phyloP scores from a whole-genome alignment of 2,888 invertebrate species.

The Limnephilus lunatus region DNA sequence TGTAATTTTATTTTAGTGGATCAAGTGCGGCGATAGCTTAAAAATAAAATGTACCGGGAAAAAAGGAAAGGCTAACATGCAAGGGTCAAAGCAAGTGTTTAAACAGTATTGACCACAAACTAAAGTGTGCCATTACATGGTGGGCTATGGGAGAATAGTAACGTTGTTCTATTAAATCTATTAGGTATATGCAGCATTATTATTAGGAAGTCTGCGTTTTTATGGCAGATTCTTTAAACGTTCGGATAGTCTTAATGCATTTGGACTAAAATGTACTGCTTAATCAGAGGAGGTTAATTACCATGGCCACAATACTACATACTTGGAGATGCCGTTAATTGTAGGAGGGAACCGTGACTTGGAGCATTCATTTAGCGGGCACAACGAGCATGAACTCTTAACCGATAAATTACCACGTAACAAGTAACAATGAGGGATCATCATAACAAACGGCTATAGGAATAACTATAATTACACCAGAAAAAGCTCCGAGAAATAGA shows the following conservation, averaged over 20 bases:
- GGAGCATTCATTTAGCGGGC: slow-evolving; percentile 10
- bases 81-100: slow-evolving; percentile 17
- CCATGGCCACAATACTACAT: slow-evolving; percentile 18
- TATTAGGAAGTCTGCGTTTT: slow-evolving; percentile 17
- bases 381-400: slow-evolving; percentile 56
- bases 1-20: slow-evolving; percentile 32
- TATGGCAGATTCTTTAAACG: slow-evolving; percentile 31
- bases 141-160: not conserved
- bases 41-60: slow-evolving; percentile 51
- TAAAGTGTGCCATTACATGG: slow-evolving; percentile 46
- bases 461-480: slow-evolving; percentile 27
- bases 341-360: slow-evolving; percentile 19
- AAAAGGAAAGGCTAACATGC: slow-evolving; percentile 49
- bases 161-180: slow-evolving; percentile 18
- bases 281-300: slow-evolving; percentile 44
- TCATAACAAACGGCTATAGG: slow-evolving; percentile 23
- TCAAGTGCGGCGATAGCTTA: slow-evolving; percentile 21
- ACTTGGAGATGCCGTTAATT: slow-evolving; percentile 32
- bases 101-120: slow-evolving; percentile 42
- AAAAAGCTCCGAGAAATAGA: slow-evolving; percentile 21
- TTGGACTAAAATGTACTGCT: slow-evolving; percentile 34
- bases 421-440: slow-evolving; percentile 60
- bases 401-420: slow-evolving; percentile 58
- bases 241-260: slow-evolving; percentile 23
- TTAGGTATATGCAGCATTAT: slow-evolving; percentile 28